Evolutionary conservation across 1,140 invertebrate species (phyloP), one percentile per base, ranked within the genome.

Genomic region (Reticulitermes speratus): DNA sequence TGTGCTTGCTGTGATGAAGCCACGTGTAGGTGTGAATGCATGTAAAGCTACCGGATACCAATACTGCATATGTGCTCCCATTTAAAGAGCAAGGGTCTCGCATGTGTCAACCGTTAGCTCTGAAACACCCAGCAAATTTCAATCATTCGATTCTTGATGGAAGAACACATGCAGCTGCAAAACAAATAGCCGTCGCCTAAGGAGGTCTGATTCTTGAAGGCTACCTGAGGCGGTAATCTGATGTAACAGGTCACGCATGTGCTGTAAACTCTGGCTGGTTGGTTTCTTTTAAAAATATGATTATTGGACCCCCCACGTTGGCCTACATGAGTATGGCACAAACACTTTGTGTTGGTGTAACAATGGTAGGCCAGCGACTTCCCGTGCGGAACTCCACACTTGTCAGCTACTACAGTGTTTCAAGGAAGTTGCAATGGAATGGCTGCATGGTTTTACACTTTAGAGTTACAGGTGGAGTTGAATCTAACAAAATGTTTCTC

Each of bases 181-280:
- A 84, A 84, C 83, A 84, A 84, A 84, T 84, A 84, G 83, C 83
- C 83, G 19, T 84, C 83, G 83, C 83, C 83, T 32, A 84, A 84
- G 83, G 83, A 84, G 83, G 83, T 84, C 44, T 44, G 83, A 45
- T 84, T 44, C 83, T 84, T 52, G 38, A 44, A 84, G 83, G 83
- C 83, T 84, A 84, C 83, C 83, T 84, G 83, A 84, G 83, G 83
- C 83, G 23, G 83, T 84, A 84, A 84, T 84, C 83, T 84, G 83
- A 84, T 84, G 44, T 44, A 84, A 84, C 83, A 52, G 83, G 83
- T 84, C 83, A 84, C 83, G 83, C 83, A 84, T 84, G 83, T 19
- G 48, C 44, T 44, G 83, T 84, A 84, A 32, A 52, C 83, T 84
- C 83, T 5, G 44, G 32, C 32, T 38, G 82, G 32, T 19, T 45